Percentiles rank a stretch among this genome's conserved stretches.
phyloP scores from a whole-genome alignment of 92 coral and sea anemone species.

The Siderastrea siderea region DNA sequence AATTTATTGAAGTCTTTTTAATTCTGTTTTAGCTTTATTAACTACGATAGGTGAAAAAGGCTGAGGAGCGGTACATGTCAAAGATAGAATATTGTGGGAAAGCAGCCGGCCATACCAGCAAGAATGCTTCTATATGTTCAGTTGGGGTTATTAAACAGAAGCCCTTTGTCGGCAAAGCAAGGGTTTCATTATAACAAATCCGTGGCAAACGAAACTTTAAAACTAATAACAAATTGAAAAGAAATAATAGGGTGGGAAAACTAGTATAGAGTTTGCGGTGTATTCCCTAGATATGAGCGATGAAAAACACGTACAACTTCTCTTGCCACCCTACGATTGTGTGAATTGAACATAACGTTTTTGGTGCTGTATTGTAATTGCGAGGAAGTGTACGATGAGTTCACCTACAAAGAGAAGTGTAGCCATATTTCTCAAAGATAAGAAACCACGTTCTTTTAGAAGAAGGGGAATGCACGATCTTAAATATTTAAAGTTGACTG shows the following conservation, averaged over 20 bases:
- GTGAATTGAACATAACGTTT: not conserved
- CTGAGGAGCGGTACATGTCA: conserved; percentile 44
- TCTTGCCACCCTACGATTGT: not conserved
- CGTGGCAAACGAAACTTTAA: conserved; percentile 26
- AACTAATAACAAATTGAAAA: conserved; percentile 12
- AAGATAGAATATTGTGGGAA: conserved; percentile 31
- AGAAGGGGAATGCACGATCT: too few relatives aligned
- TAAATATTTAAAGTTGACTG: too few relatives aligned
- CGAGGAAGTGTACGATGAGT: not conserved
- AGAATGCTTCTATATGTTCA: conserved; percentile 33
- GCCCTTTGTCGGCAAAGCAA: conserved; percentile 53
- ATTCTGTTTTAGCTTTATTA: conserved; percentile 23
- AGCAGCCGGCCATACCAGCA: conserved; percentile 9
- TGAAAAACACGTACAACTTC: not conserved
- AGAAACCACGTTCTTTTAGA: not conserved
- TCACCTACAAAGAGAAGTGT: not conserved
- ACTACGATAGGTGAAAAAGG: conserved; percentile 7
- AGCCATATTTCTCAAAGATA: not conserved
- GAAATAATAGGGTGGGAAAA: conserved; percentile 9
- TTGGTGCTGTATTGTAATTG: not conserved
- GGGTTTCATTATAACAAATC: conserved; percentile 40
- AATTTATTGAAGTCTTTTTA: conserved; percentile 20
- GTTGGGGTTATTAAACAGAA: conserved; percentile 24
- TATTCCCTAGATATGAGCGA: not conserved
- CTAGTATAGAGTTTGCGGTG: not conserved